Conservation (phyloP, 2,113 vertebrate genomes). For the Chaetorhynchus papuensis region DNA sequence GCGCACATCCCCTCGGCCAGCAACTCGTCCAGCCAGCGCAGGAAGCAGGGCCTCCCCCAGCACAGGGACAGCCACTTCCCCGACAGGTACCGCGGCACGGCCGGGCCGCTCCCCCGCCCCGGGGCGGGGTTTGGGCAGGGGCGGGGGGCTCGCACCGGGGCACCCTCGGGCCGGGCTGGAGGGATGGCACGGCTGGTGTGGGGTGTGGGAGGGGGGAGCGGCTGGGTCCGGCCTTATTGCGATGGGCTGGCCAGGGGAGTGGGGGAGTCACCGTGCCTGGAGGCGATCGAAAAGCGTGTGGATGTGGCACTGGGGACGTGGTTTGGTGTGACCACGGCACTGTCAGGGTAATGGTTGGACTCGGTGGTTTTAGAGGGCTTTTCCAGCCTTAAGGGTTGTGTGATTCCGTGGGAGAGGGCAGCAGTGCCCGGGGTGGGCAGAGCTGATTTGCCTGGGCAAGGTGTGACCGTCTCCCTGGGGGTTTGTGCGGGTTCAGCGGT, state of each 20-base stretch:
- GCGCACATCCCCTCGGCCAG: slow-evolving; percentile 82
- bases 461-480: accelerated
- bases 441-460: accelerated
- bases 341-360: accelerated
- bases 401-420: background rate
- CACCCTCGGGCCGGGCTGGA: background rate
- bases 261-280: background rate
- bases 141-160: background rate
- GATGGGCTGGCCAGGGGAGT: accelerated
- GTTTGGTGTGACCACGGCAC: accelerated
- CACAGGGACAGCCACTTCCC: slow-evolving; percentile 87
- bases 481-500: accelerated
- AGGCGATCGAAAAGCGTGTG: accelerated
- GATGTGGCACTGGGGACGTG: background rate
- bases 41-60: slow-evolving; percentile 91
- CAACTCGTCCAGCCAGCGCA: slow-evolving; percentile 80
- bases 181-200: background rate
- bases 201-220: background rate
- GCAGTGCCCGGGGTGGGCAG: background rate
- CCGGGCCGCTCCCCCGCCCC: background rate
- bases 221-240: accelerated
- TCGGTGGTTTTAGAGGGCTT: accelerated
- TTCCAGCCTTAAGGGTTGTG: accelerated
- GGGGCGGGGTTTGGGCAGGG: background rate
- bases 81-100: slow-evolving; percentile 79